Evolutionary conservation across 2,797 vertebrate genomes (phyloP), one percentile per base, ranked within the genome.

Genomic region (Huso huso): DNA sequence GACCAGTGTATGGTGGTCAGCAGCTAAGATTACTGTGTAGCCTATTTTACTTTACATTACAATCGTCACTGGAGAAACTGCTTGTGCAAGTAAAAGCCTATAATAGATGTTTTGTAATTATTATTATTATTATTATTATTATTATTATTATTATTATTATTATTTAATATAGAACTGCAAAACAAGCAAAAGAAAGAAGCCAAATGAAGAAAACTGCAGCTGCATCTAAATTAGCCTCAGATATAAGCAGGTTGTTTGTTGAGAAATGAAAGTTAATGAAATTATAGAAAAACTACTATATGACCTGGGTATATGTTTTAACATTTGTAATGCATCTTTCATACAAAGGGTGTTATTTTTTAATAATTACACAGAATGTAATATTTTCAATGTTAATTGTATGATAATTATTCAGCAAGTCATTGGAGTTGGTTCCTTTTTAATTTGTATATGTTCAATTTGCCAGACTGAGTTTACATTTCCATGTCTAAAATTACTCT

Each of bases 101-200:
- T 37, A 55, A 7, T 55, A 55, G 23, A 37, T 37, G 23, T 9
- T 55, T 55, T 55, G 52, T 55, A 55, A 55, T 55, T n/a, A n/a
- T n/a, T n/a, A n/a, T n/a, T n/a, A n/a, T n/a, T 69, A 69, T 58
- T 71, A 72, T 59, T 76, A 18, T 18, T 1, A n/a, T n/a, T n/a
- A n/a, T 55, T 9, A 55, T 55, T n/a, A 23, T 51, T 71, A 6
- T 51, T 69, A 68, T 58, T 71, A 72, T 59, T 76, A 23, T 18
- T 79, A 71, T 71, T 69, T 5, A 18, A 58, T 61, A 49, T 82
- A 93, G 92, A 83, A 99, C 95, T 6, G 86, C 92, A n/a, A 84
- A 77, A 71, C 96, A 99, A 80, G 93, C 93, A 72, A 94, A 90
- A 81, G 93, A 98, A 12, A 86, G 95, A 69, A 93, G 90, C 79